Evolutionary conservation across 2,113 vertebrate genomes (phyloP).

Genomic region (Climacteris rufus): DNA sequence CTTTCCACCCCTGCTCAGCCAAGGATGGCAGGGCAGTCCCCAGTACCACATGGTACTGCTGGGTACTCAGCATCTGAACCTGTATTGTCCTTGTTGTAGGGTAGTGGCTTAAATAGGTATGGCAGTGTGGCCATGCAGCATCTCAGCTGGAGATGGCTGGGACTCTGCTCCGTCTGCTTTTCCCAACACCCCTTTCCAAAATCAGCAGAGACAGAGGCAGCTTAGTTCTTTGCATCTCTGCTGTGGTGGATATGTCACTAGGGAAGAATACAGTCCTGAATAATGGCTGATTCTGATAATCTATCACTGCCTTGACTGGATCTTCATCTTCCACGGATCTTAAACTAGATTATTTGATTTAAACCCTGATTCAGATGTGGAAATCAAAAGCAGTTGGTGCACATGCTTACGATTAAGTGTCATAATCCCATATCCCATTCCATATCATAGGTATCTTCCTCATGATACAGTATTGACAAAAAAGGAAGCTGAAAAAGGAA

Average conservation of each 20-base stretch:
- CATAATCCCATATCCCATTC: neutral
- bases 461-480: neutral
- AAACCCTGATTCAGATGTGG: neutral
- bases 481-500: neutral
- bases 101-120: rapidly evolving
- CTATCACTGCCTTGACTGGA: neutral
- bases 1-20: neutral
- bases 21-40: neutral
- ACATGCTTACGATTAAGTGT: neutral
- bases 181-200: neutral
- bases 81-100: neutral
- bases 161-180: neutral
- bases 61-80: neutral
- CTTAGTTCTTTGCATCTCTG: neutral
- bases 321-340: neutral
- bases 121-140: neutral
- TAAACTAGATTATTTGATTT: neutral
- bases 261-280: neutral
- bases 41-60: rapidly evolving
- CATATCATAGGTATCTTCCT: neutral
- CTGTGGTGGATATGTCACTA: neutral
- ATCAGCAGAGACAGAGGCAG: neutral
- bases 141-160: neutral
- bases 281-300: neutral
- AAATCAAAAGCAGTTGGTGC: neutral